Evolutionary conservation across 2,888 invertebrate species (phyloP).

Genomic region (Agrochola circellaris): DNA sequence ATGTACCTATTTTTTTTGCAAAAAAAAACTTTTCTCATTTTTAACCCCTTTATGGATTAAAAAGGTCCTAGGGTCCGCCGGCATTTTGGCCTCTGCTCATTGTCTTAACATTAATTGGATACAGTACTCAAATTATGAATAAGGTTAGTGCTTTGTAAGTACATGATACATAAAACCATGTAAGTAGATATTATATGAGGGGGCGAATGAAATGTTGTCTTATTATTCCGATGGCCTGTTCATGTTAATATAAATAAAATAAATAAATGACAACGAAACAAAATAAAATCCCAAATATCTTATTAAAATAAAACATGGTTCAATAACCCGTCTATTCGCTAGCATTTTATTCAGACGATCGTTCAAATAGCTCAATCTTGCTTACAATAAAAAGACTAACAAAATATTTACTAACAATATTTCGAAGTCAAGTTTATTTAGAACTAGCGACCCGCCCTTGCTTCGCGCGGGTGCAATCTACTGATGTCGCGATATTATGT

Average conservation of each 20-base stretch:
- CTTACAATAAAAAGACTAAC: slow-evolving; percentile 15
- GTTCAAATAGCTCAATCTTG: slow-evolving; percentile 6
- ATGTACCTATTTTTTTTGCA: too few relatives aligned
- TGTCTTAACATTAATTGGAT: slow-evolving; percentile 25
- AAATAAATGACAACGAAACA: background rate
- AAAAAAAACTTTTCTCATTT: background rate
- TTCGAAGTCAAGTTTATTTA: slow-evolving; percentile 31
- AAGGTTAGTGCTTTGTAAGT: background rate
- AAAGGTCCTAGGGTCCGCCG: background rate
- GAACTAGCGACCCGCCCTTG: background rate
- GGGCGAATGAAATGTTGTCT: too few relatives aligned
- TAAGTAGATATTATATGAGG: too few relatives aligned
- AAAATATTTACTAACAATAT: slow-evolving; percentile 42
- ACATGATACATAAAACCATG: background rate
- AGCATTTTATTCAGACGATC: slow-evolving; percentile 42
- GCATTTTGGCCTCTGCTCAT: background rate
- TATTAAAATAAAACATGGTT: slow-evolving; percentile 23
- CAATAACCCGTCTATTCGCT: slow-evolving; percentile 24
- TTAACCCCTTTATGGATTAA: background rate
- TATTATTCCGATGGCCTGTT: too few relatives aligned
- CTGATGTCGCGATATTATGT: background rate
- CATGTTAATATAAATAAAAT: background rate
- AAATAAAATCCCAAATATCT: slow-evolving; percentile 11
- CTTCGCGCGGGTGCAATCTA: background rate
- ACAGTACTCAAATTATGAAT: background rate